Evolutionary conservation across 2,888 invertebrate genomes (phyloP), one percentile per base, ranked within the genome.

Genomic region (Aquatica leii): DNA sequence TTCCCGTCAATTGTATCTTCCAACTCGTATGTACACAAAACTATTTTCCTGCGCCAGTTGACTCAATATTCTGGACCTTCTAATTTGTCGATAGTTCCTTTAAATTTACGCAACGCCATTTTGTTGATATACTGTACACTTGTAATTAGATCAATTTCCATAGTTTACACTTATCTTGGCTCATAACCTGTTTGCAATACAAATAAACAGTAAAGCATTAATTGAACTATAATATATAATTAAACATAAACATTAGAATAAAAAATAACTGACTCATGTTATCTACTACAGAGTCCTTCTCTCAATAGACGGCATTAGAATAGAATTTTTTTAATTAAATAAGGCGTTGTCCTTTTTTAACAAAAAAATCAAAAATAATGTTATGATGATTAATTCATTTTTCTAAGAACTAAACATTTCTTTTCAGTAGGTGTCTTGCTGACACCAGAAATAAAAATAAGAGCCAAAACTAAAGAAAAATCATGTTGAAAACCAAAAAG

Each of bases 191-290:
- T 37, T 37, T 5, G 37, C 11, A 37, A 11, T 37, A 37, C 9
- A 37, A 37, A 37, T 37, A 37, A 37, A 37, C 37, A 37, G 37
- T 11, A 37, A 37, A 37, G 37, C 37, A 37, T 4, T 24, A n/a
- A 24, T 24, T 24, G 6, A 24, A 24, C 24, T 6, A n/a, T n/a
- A n/a, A 24, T 24, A 24, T 24, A 24, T 24, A 12, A 37, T 37
- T 37, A 11, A 37, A 37, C n/a, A 37, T 37, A 37, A 37, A 37
- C 37, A 37, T 37, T 37, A 37, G 37, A 37, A 37, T 37, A 31
- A 31, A 31, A 9, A 31, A 31, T 6, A 31, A 31, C 31, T 31
- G 31, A 31, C n/a, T n/a, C n/a, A n/a, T n/a, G n/a, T n/a, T n/a
- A n/a, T n/a, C n/a, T n/a, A n/a, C n/a, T n/a, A n/a, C n/a, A n/a